A percentile compares a stretch with the other conserved stretches of the same genome.
phyloP scores from a whole-genome alignment of 2,888 invertebrate genomes.

The Julus scandinavius region DNA sequence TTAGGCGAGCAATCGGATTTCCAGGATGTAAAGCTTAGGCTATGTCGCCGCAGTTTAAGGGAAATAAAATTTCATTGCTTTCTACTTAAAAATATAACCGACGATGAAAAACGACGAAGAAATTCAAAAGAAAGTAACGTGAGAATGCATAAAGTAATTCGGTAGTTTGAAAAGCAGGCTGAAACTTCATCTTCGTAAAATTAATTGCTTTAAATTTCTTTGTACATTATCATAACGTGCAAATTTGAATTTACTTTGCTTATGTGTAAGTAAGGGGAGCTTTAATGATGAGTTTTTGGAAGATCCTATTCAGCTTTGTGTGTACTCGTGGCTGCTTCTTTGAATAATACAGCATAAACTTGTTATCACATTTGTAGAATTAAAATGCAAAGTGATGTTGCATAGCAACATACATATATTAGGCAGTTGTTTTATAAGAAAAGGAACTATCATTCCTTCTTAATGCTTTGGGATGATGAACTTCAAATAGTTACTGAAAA shows the following conservation, averaged over 20 bases:
- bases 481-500: too few species aligned
- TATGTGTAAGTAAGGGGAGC: neutral
- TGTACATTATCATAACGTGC: neutral
- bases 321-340: neutral
- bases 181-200: neutral
- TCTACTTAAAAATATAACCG: neutral
- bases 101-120: neutral
- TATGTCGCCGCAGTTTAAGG: neutral
- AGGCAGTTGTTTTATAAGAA: neutral
- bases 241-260: neutral
- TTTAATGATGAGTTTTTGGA: neutral
- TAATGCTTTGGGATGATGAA: too few species aligned
- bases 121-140: neutral
- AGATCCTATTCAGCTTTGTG: neutral
- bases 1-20: neutral
- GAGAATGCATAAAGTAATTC: neutral
- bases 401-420: neutral
- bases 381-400: neutral
- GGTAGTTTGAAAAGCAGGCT: neutral
- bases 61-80: neutral
- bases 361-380: neutral
- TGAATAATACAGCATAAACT: neutral
- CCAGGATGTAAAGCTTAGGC: neutral
- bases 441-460: neutral
- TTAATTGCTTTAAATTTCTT: neutral